Conservation (phyloP, 2,113 vertebrate genomes). For the Strigops habroptila region DNA sequence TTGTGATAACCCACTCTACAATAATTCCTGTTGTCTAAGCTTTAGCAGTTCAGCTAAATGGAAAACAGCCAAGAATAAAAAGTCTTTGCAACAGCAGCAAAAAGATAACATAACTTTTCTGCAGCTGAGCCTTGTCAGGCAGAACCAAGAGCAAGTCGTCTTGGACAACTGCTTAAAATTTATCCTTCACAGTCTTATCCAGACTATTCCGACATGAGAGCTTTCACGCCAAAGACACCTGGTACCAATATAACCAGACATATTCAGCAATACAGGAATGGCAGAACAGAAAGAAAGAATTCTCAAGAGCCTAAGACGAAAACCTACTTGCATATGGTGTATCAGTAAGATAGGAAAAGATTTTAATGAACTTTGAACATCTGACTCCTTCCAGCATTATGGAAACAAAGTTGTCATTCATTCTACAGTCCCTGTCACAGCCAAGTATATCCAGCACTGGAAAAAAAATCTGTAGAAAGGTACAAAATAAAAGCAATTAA, state of each 20-base stretch:
- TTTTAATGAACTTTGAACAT: slow-evolving; percentile 27
- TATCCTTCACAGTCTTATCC: not conserved
- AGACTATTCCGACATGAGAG: not conserved
- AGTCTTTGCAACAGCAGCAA: not conserved
- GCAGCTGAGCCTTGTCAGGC: not conserved
- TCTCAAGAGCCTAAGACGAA: not conserved
- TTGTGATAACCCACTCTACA: not conserved
- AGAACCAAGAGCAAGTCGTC: not conserved
- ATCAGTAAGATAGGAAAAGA: not conserved
- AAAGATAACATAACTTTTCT: not conserved
- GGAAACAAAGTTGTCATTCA: slow-evolving; percentile 44
- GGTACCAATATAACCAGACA: not conserved
- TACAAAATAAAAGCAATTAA: slow-evolving; percentile 33
- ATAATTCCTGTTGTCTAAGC: not conserved
- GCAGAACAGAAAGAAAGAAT: not conserved
- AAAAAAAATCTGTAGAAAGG: slow-evolving; percentile 22
- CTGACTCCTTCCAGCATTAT: slow-evolving; percentile 1
- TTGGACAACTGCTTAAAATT: not conserved
- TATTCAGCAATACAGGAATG: not conserved
- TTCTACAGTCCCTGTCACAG: not conserved
- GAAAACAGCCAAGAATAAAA: not conserved
- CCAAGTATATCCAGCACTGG: slow-evolving; percentile 1
- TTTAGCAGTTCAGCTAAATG: not conserved
- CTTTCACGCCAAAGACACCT: not conserved
- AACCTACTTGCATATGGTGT: not conserved